phyloP scores from a whole-genome alignment of 2,888 invertebrate species.

The Cryptus armator region DNA sequence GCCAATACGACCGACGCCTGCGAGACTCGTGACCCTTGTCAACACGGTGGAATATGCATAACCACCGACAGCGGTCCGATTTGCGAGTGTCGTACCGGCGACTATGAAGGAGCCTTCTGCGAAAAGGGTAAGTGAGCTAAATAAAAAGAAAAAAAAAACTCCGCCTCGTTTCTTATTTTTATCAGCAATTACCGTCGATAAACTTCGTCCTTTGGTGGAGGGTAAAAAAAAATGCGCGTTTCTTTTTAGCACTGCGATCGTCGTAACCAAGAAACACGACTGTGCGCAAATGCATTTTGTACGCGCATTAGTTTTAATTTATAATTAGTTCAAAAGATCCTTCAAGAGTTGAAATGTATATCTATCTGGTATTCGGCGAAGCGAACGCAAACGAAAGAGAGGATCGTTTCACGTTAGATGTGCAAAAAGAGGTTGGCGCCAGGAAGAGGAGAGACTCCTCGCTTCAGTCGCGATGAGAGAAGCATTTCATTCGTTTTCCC shows the following conservation, averaged over 20 bases:
- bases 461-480: neutral
- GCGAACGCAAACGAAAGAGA: neutral
- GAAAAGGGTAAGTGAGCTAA: constrained; percentile 92
- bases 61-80: constrained; percentile 97
- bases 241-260: neutral
- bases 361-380: neutral
- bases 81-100: constrained; percentile 97
- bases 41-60: constrained; percentile 98
- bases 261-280: neutral
- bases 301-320: neutral
- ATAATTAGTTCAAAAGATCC: constrained; percentile 30
- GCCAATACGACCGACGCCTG: constrained; percentile 94
- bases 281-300: neutral
- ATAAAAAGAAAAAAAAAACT: neutral
- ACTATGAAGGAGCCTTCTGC: constrained; percentile 97
- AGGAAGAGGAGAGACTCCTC: neutral
- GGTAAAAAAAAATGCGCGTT: neutral
- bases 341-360: neutral
- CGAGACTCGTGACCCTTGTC: constrained; percentile 95
- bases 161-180: constrained; percentile 9
- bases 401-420: neutral
- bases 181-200: constrained; percentile 8
- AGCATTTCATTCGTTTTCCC: constrained; percentile 1
- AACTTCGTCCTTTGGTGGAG: neutral
- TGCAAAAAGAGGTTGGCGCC: neutral